phyloP scores from a whole-genome alignment of 2,888 invertebrate genomes.

The Noctuana brunneofusca region DNA sequence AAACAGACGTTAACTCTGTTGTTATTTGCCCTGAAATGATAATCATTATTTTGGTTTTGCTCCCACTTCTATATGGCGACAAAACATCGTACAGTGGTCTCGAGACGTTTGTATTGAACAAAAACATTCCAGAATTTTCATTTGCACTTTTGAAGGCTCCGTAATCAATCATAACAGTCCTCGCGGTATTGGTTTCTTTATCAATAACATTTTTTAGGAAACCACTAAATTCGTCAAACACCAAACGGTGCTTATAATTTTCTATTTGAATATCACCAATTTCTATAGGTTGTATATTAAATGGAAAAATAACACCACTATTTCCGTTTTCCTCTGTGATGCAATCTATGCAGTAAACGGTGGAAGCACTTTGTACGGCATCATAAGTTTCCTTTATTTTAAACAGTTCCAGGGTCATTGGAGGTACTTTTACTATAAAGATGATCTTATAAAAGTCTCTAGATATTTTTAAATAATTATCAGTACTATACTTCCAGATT shows the following conservation, averaged over 20 bases:
- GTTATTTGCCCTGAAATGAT: slow-evolving; percentile 92
- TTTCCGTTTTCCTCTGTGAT: slow-evolving; percentile 49
- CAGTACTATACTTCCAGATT: slow-evolving; percentile 62
- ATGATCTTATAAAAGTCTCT: slow-evolving; percentile 82
- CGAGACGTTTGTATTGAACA: slow-evolving; percentile 94
- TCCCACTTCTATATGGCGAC: slow-evolving; percentile 86
- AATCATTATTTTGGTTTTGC: slow-evolving; percentile 81
- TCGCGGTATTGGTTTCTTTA: slow-evolving; percentile 64
- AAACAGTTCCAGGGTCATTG: slow-evolving; percentile 88
- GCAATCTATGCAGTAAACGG: slow-evolving; percentile 62
- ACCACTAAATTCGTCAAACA: slow-evolving; percentile 91
- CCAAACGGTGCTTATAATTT: slow-evolving; percentile 89
- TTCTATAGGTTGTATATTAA: slow-evolving; percentile 85
- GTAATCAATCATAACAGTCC: slow-evolving; percentile 84
- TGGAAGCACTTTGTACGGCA: slow-evolving; percentile 58
- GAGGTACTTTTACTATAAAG: slow-evolving; percentile 90
- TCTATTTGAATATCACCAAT: slow-evolving; percentile 92
- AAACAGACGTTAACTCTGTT: slow-evolving; percentile 91
- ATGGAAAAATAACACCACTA: slow-evolving; percentile 50
- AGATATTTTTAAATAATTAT: slow-evolving; percentile 61
- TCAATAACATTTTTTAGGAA: slow-evolving; percentile 90
- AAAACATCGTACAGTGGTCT: slow-evolving; percentile 91
- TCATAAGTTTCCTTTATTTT: slow-evolving; percentile 73
- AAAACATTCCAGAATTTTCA: slow-evolving; percentile 96
- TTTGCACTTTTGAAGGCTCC: slow-evolving; percentile 94